Evolutionary conservation across 2,888 invertebrate species (phyloP), one percentile per base, ranked within the genome.

Genomic region (Apoda limacodes): DNA sequence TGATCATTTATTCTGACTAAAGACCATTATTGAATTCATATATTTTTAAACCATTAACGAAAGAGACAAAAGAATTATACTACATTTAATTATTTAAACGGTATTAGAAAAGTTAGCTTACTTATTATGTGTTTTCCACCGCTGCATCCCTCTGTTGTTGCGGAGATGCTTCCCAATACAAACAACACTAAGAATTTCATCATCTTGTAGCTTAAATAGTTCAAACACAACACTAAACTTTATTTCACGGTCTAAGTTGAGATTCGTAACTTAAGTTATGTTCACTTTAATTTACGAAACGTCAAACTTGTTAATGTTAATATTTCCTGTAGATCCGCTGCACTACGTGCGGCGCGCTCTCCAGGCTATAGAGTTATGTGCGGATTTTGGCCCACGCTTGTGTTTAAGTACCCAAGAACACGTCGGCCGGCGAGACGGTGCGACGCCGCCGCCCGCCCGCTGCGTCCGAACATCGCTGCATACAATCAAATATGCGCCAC

Each of bases 181-280:
- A 80, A 72, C 70, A 78, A 74, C 78, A 80, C 78, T 80, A 78
- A 72, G 72, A 72, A 52, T 56, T 70, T 69, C 78, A 78, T 78
- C n/a, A n/a, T 17, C 40, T 63, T 71, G 55, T 51, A 40, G 37
- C 42, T 39, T 52, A 48, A 48, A 52, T 50, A 57, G 56, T 67
- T 57, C 55, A 48, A 63, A 60, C 65, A 70, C 75, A 59, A 74
- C 78, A 78, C 78, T 75, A 56, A 51, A 33, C 48, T 56, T 52
- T 6, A 6, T 17, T 50, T 49, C 74, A 66, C 69, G 58, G 40
- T 43, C 48, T 46, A 63, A 65, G 62, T 60, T 70, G 76, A 65
- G 75, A 76, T 74, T 78, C 80, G 80, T 72, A 78, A 78, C 78
- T 71, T 76, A 74, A 68, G 65, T 48, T 46, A 39, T 38, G 33